phyloP scores from a whole-genome alignment of 2,113 vertebrate species.

The Aphyosemion australe region DNA sequence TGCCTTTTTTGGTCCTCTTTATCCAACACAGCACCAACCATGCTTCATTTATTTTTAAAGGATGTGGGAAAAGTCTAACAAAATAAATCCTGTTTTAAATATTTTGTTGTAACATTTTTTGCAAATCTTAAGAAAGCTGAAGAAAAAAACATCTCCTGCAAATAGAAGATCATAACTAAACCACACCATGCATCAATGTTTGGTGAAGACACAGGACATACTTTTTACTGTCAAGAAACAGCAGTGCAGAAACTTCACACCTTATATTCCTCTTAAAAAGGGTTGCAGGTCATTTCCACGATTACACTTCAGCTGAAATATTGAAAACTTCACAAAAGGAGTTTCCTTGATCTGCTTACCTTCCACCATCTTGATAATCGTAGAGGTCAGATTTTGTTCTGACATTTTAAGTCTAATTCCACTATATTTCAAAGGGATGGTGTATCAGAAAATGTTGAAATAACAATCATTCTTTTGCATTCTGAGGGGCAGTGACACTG shows the following conservation, averaged over 20 bases:
- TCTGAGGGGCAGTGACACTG: conserved; percentile 21
- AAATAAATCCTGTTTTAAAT: conserved; percentile 5
- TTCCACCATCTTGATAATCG: background rate
- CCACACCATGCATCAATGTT: background rate
- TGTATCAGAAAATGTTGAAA: conserved; percentile 1
- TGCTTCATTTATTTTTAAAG: conserved; percentile 14
- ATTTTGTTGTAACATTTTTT: background rate
- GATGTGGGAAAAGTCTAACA: background rate
- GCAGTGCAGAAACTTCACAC: too few relatives aligned
- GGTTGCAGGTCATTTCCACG: background rate
- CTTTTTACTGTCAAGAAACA: too few relatives aligned
- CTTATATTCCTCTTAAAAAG: background rate
- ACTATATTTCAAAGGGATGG: background rate
- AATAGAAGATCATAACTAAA: background rate
- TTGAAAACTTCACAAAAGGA: background rate
- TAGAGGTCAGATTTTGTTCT: background rate
- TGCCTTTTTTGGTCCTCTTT: conserved; percentile 36
- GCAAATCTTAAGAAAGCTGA: background rate
- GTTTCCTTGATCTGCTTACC: background rate
- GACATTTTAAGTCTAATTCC: background rate
- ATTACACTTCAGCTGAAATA: background rate
- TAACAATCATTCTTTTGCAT: conserved; percentile 19
- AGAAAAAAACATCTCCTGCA: background rate
- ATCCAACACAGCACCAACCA: conserved; percentile 14
- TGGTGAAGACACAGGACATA: too few relatives aligned